phyloP scores from a whole-genome alignment of 1,140 invertebrate genomes.

The Hermetia illucens region DNA sequence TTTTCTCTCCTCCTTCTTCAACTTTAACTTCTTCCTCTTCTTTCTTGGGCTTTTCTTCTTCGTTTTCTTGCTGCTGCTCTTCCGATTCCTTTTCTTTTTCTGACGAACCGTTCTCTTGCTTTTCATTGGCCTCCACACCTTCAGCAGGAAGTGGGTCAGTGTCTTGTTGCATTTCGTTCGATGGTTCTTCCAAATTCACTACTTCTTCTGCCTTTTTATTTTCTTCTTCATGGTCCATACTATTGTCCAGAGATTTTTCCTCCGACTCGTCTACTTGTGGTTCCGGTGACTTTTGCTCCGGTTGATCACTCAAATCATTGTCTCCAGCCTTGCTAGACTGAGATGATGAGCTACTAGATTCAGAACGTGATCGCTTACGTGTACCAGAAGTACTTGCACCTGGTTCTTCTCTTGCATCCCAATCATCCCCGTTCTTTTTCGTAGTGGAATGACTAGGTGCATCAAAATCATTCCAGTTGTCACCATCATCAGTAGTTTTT shows the following conservation, averaged over 20 bases:
- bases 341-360: slow-evolving; percentile 6
- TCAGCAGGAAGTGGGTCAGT: neutral
- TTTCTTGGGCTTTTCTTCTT: slow-evolving; percentile 10
- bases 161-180: neutral
- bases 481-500: slow-evolving; percentile 30
- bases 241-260: too few species aligned
- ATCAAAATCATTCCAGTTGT: neutral
- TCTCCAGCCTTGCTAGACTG: slow-evolving; percentile 20
- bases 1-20: slow-evolving; percentile 21
- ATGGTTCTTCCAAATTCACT: neutral
- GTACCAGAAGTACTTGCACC: neutral
- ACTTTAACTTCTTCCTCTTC: slow-evolving; percentile 20
- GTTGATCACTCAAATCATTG: slow-evolving; percentile 11
- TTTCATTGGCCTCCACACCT: neutral
- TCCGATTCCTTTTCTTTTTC: slow-evolving; percentile 2
- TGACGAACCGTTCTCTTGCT: neutral
- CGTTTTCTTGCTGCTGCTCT: neutral
- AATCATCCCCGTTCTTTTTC: slow-evolving; percentile 11
- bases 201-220: slow-evolving; percentile 1
- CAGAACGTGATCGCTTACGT: slow-evolving; percentile 3
- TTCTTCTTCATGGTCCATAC: too few species aligned
- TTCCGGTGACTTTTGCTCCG: slow-evolving; percentile 2
- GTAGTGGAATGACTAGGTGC: slow-evolving; percentile 10
- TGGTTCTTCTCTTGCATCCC: slow-evolving; percentile 5
- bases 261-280: slow-evolving; percentile 6